Percentiles rank a stretch among this genome's conserved stretches.
phyloP scores from a whole-genome alignment of 23 tunicate genomes.

The Corella eumyota region DNA sequence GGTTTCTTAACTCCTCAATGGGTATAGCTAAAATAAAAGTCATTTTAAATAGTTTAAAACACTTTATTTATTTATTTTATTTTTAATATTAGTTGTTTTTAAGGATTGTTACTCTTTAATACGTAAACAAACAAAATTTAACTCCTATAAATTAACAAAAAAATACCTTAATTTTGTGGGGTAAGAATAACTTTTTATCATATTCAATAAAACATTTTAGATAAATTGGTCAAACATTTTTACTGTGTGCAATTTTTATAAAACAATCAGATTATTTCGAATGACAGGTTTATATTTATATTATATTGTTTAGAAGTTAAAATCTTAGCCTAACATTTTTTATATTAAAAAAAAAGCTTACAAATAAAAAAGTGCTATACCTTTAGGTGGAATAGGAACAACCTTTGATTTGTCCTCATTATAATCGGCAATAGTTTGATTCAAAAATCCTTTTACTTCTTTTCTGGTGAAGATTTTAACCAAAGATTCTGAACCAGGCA shows the following conservation, averaged over 20 bases:
- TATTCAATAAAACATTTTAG: neutral
- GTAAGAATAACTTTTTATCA: neutral
- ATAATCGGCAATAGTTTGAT: constrained; percentile 21
- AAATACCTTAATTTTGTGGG: too few relatives aligned
- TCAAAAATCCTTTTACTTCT: constrained; percentile 59
- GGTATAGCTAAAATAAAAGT: constrained; percentile 18
- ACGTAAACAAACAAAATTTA: too few relatives aligned
- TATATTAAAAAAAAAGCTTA: too few relatives aligned
- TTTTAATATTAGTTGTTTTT: neutral
- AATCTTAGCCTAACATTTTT: too few relatives aligned
- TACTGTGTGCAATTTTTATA: neutral
- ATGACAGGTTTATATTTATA: too few relatives aligned
- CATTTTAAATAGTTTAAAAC: neutral
- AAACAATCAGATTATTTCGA: too few relatives aligned
- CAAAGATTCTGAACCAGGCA: constrained; percentile 34
- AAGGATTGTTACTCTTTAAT: too few relatives aligned
- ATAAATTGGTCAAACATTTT: neutral
- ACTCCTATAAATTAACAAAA: too few relatives aligned
- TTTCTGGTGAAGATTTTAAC: constrained; percentile 47
- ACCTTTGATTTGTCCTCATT: constrained; percentile 3
- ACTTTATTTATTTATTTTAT: neutral
- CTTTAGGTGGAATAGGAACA: constrained; percentile 65
- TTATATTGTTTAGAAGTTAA: too few relatives aligned
- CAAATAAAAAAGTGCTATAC: too few relatives aligned
- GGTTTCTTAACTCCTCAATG: constrained; percentile 34